Evolutionary conservation across 2,888 invertebrate genomes (phyloP), one percentile per base, ranked within the genome.

Genomic region (Aethes cnicana): DNA sequence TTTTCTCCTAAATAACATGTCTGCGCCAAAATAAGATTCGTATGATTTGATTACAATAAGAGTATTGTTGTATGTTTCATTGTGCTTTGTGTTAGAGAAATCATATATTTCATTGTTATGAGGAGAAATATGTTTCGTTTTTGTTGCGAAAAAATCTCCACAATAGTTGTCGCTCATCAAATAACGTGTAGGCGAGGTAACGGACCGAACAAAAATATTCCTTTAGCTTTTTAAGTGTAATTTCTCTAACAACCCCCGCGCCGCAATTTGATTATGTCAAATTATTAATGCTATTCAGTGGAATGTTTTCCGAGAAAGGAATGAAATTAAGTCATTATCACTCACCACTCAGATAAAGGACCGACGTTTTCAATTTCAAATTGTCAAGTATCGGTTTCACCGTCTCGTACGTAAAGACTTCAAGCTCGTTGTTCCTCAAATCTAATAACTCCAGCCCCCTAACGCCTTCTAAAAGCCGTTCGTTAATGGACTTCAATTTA

Each of bases 371-470:
- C 73, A 79, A 71, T 70, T 94, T 94, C 77, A 96, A 91, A 79
- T 94, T 95, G 66, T 93, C 93, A 70, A 94, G 86, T 79, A 96
- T 93, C 30, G 95, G 95, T 72, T 93, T 92, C 62, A 95, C 87
- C 64, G 94, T 94, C 68, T 94, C 94, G 77, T 93, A 92, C 53
- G 94, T 93, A 70, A 96, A 91, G 57, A 94, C 93, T 81, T 93
- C 93, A 69, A 96, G 91, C 60, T 91, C 91, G 84, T 96, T 96
- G 72, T 93, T 92, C 71, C 95, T 92, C 64, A 96, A 89, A 85
- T 96, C 95, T 72, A 96, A 91, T 76, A 94, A 92, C 69, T 93
- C 92, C 56, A 96, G 90, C 33, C 92, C 92, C 42, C 94, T 92
- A n/a, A 95, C 93, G 42, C 94, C 94, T 65, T 92, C 92, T 63